Evolutionary conservation across 2,888 invertebrate genomes (phyloP).

Genomic region (Eurytoma californica): DNA sequence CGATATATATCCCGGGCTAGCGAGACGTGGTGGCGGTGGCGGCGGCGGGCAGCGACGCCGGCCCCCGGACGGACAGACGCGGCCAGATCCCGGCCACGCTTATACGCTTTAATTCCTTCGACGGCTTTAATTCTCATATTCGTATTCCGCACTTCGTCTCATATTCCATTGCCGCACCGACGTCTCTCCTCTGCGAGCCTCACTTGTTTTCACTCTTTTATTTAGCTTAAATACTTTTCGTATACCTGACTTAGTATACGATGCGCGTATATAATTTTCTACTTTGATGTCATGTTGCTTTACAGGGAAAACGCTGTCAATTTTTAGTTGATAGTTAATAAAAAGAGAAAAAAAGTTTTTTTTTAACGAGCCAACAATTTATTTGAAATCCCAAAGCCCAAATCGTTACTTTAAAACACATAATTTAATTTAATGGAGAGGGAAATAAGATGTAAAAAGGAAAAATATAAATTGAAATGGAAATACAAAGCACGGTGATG

Average conservation of each 20-base stretch:
- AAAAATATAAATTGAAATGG: neutral
- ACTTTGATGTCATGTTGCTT: neutral
- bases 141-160: slow-evolving; percentile 68
- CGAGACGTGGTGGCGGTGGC: slow-evolving; percentile 48
- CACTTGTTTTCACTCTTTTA: slow-evolving; percentile 26
- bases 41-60: slow-evolving; percentile 40
- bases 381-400: neutral
- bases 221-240: slow-evolving; percentile 28
- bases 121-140: slow-evolving; percentile 74
- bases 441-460: neutral
- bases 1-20: slow-evolving; percentile 63
- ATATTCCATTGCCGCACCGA: slow-evolving; percentile 53
- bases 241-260: slow-evolving; percentile 33
- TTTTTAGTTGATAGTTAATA: neutral
- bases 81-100: slow-evolving; percentile 65
- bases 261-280: slow-evolving; percentile 19
- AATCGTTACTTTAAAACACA: neutral
- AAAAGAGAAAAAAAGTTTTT: no score
- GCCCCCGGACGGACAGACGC: slow-evolving; percentile 59
- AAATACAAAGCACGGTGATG: slow-evolving; percentile 16
- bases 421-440: neutral
- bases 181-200: slow-evolving; percentile 47
- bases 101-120: slow-evolving; percentile 74
- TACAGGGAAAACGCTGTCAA: neutral
- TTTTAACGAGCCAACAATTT: neutral